These are phyloP conservation scores for Brachymystax lenok DNA, from an alignment of 2,797 vertebrate genomes.

Conservation along the genomic window DNA sequence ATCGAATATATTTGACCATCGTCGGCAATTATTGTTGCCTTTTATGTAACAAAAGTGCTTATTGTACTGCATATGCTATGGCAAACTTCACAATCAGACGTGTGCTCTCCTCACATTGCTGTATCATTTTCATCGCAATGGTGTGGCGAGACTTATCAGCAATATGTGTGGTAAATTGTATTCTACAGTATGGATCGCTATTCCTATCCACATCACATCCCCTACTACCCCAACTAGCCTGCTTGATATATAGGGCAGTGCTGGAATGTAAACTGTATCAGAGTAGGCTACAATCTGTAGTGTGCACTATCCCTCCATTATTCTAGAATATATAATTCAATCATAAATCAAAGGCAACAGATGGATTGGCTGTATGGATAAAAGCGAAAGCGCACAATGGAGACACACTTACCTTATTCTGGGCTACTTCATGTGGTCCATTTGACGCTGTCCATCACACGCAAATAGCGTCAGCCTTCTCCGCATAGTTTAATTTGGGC, in stretches of 20 bases:
- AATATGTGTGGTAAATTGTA: neutral
- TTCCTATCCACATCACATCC: neutral
- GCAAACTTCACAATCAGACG: neutral
- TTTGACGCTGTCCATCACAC: constrained; percentile 25
- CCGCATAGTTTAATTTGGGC: constrained; percentile 53
- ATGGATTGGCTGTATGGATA: neutral
- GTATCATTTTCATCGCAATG: constrained; percentile 26
- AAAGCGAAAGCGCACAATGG: neutral
- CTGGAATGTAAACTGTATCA: neutral
- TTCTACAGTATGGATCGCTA: neutral
- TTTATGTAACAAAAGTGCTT: neutral
- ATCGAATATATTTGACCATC: neutral
- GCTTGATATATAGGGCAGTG: too few relatives aligned
- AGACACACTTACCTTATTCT: constrained; percentile 57
- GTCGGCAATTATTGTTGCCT: neutral
- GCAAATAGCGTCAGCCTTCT: constrained; percentile 38
- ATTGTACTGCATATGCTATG: neutral
- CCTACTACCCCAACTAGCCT: neutral
- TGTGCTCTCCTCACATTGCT: neutral
- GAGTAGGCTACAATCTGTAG: too few relatives aligned
- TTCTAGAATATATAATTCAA: neutral
- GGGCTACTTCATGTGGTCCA: constrained; percentile 45
- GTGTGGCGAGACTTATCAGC: constrained; percentile 35
- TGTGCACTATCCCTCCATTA: neutral
- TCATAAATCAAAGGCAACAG: constrained; percentile 3